Base-by-base conservation (phyloP, 2,888 invertebrate genomes). In the Eupithecia tripunctaria region DNA sequence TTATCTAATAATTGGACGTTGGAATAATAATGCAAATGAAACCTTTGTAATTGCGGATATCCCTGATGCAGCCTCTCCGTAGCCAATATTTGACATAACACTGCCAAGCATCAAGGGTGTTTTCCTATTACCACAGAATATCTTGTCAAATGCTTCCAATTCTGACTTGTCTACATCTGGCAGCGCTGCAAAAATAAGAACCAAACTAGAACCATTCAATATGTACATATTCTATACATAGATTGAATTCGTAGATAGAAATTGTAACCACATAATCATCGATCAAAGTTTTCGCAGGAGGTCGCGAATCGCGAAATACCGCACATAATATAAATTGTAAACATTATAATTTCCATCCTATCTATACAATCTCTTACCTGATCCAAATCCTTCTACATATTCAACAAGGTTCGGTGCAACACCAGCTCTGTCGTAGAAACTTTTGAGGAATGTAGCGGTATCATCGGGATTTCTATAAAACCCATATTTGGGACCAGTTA, bases 311-410 rank as follows among this genome's bases (percentile, higher is more conserved):
- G n/a, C n/a, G n/a, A n/a, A n/a, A n/a, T n/a, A n/a, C n/a, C n/a
- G n/a, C n/a, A n/a, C n/a, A n/a, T n/a, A n/a, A n/a, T n/a, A n/a
- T n/a, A n/a, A n/a, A n/a, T n/a, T n/a, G n/a, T n/a, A n/a, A n/a
- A n/a, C n/a, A n/a, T n/a, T n/a, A n/a, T n/a, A n/a, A n/a, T n/a
- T n/a, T n/a, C n/a, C n/a, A n/a, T n/a, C n/a, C n/a, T n/a, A n/a
- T n/a, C n/a, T n/a, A n/a, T n/a, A n/a, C n/a, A n/a, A n/a, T n/a
- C n/a, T n/a, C 43, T 74, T 80, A 81, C 96, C 96, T 70, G 96
- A 95, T 21, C 96, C 96, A 86, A 96, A 96, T 43, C 96, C 96
- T 85, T 97, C 97, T 27, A 97, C 91, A 82, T 95, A 97, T 51
- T 93, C 90, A 0, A 97, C 93, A 0, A 83, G 80, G 29, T 86